Percentiles rank a stretch among this genome's conserved stretches.
Conservation (phyloP, 1,140 invertebrate species). For the Megalonaias nervosa region DNA sequence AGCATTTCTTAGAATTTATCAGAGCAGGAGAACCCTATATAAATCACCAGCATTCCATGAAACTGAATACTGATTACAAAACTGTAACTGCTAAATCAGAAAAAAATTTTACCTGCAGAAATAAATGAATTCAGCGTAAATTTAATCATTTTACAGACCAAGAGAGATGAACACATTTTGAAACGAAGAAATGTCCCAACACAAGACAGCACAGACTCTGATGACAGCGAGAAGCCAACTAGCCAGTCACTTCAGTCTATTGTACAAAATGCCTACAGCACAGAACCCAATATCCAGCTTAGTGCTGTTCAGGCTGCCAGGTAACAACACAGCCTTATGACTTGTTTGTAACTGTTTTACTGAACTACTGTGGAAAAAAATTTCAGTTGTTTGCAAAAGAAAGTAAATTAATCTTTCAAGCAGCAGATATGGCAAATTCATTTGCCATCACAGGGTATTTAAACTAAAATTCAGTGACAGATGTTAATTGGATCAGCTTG, state of each 20-base stretch:
- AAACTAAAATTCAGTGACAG: no score
- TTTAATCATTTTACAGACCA: slow-evolving; percentile 77
- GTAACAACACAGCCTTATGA: slow-evolving; percentile 33
- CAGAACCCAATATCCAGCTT: slow-evolving; percentile 66
- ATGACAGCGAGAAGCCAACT: slow-evolving; percentile 67
- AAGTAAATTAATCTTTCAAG: no score
- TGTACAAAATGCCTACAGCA: slow-evolving; percentile 67
- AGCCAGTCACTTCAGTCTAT: slow-evolving; percentile 67
- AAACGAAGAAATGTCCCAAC: slow-evolving; percentile 92
- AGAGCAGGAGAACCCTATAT: not conserved
- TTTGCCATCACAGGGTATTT: no score
- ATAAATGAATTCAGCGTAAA: not conserved
- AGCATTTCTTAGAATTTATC: not conserved
- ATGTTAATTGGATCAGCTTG: no score
- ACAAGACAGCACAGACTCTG: slow-evolving; percentile 69
- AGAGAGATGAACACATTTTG: slow-evolving; percentile 94
- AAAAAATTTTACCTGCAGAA: not conserved
- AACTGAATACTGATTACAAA: not conserved
- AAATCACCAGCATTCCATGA: not conserved
- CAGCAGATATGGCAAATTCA: no score
- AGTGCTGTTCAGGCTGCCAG: slow-evolving; percentile 71
- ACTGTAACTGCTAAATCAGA: not conserved
- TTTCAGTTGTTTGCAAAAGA: no score
- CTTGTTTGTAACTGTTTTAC: no score
- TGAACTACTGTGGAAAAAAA: no score